Evolutionary conservation across 2,888 invertebrate genomes (phyloP), one percentile per base, ranked within the genome.

Genomic region (Plebejus melissa): DNA sequence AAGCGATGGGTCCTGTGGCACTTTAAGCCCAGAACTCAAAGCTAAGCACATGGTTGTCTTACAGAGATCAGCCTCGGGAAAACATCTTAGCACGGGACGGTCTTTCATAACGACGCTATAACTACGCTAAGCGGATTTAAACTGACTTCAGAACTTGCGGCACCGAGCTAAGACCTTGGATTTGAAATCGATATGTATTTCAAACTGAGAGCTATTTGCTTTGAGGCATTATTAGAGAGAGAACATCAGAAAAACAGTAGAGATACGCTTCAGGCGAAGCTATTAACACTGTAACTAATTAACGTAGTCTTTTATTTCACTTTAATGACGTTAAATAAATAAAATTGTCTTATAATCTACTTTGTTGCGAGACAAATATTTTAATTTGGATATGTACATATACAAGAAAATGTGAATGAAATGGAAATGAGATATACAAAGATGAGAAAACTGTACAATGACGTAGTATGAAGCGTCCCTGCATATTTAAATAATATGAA

Each of bases 71-170:
- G 65, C 36, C 32, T 16, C 32, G 13, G 32, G 65, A 32, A 65
- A 65, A 65, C 65, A 36, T 65, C 65, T 32, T 36, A 65, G 60
- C 28, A 3, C 22, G 4, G 65, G 32, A 65, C 32, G 9, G 41
- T 70, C 16, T 70, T 70, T 70, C 70, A 41, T 38, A 41, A 41
- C 22, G 41, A 5, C 38, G n/a, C 41, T 38, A 70, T 41, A 41
- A 70, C 70, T 70, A 41, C 28, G n/a, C 41, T 70, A 70, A 70
- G 70, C 38, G 70, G 38, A 70, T 70, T 70, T 41, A 70, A 70
- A 41, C 38, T 41, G 38, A 41, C 9, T 70, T 70, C 22, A 70
- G 70, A 70, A 41, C 38, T 41, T n/a, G 38, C 69, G 41, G 38
- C 69, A 16, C 1, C 9, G 41, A 36, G 36, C 22, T 70, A n/a